Evolutionary conservation across 1,140 invertebrate genomes (phyloP), one percentile per base, ranked within the genome.

Genomic region (Ceratitis capitata): DNA sequence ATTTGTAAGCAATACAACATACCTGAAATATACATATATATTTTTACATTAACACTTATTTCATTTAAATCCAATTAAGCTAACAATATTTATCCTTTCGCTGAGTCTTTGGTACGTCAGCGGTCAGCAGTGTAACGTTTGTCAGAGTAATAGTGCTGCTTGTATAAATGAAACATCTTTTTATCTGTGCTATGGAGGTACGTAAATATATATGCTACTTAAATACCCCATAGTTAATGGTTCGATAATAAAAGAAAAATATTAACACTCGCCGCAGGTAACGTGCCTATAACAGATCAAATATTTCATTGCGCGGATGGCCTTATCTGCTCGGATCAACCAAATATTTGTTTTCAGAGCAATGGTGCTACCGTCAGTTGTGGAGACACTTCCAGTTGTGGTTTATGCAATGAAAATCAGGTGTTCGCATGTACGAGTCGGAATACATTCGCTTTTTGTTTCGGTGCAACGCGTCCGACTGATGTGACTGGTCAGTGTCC

Each of bases 311-410:
- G 90, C 58, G 86, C 87, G 0, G 89, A 90, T n/a, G 90, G 90
- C 0, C 74, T 91, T 42, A 89, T 89, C 16, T 91, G 90, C 85
- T 87, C 89, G n/a, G 88, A 91, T 58, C 85, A 88, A 56, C 87
- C 88, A 0, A 88, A 87, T 51, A 89, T 91, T 45, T 91, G 90
- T 45, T 91, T 90, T 35, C 90, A 91, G 78, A 87, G 90, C 42
- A 87, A 87, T 42, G 85, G 87, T 12, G 86, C 45, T 32, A 86
- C 89, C 0, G 87, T 89, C 29, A 91, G 90, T 49, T 91, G 90
- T 82, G 90, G 88, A 32, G 90, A 91, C 35, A 91, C 87, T 86
- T 64, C 88, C 82, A 89, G 9, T 88, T 90, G 90, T 82, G 90
- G 90, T 10, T 85, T 85, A 4, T 91, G 90, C 82, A 88, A 87